phyloP scores from a whole-genome alignment of 1,140 invertebrate genomes.

The Papilio machaon region DNA sequence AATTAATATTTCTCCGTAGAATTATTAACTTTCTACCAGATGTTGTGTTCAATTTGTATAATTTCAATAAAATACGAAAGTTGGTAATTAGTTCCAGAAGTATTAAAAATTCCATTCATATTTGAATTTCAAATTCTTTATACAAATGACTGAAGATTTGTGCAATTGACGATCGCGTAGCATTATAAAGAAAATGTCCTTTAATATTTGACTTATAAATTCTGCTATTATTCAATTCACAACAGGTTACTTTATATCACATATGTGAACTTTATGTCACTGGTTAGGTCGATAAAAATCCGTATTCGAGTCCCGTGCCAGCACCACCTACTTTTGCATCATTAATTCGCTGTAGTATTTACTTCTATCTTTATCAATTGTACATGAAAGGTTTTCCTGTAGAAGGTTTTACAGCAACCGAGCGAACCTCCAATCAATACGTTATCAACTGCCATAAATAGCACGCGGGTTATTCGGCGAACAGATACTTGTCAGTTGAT shows the following conservation, averaged over 20 bases:
- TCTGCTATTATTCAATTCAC: neutral
- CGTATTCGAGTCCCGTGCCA: neutral
- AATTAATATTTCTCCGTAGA: neutral
- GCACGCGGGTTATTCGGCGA: conserved; percentile 21
- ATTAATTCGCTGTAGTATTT: neutral
- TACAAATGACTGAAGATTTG: neutral
- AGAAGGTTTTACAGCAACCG: conserved; percentile 23
- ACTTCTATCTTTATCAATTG: neutral
- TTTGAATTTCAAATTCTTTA: conserved; percentile 16
- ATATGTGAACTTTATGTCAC: neutral
- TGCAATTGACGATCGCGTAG: neutral
- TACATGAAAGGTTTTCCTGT: neutral
- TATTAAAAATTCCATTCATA: neutral
- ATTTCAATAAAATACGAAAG: conserved; percentile 20
- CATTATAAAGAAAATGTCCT: neutral
- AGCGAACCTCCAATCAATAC: conserved; percentile 31
- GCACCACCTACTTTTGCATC: neutral
- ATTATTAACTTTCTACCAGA: neutral
- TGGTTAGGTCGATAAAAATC: neutral
- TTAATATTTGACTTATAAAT: neutral
- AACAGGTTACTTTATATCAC: too few relatives aligned
- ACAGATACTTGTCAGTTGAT: conserved; percentile 28
- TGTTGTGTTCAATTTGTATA: neutral
- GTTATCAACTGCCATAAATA: conserved; percentile 37
- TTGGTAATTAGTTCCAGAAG: neutral